These are phyloP conservation scores for Endomychus coccineus DNA, from an alignment of 2,888 invertebrate species.

Conservation along the genomic window DNA sequence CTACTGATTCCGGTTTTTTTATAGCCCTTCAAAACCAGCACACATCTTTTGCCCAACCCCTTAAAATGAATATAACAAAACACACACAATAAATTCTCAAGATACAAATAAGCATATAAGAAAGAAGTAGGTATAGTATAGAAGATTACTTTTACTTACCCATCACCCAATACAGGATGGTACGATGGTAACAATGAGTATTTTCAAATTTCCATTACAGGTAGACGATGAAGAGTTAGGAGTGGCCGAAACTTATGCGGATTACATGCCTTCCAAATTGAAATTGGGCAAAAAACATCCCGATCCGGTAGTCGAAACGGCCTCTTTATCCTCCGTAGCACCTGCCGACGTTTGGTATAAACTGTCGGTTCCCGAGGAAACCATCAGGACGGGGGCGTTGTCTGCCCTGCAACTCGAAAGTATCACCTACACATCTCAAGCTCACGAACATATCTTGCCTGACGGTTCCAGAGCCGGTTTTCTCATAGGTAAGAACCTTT, in stretches of 20 bases:
- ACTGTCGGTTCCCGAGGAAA: conserved; percentile 73
- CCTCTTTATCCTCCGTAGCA: conserved; percentile 91
- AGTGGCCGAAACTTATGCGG: conserved; percentile 96
- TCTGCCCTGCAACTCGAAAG: conserved; percentile 97
- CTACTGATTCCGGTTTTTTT: too few species aligned
- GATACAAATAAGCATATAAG: too few species aligned
- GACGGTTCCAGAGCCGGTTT: conserved; percentile 91
- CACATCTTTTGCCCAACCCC: too few species aligned
- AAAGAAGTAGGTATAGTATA: too few species aligned
- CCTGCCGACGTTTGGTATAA: conserved; percentile 90
- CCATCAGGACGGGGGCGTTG: conserved; percentile 75
- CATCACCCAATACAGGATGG: too few species aligned
- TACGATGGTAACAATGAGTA: too few species aligned
- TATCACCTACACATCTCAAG: conserved; percentile 94
- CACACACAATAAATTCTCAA: too few species aligned
- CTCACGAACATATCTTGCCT: conserved; percentile 85
- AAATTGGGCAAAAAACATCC: conserved; percentile 94
- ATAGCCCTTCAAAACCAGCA: too few species aligned
- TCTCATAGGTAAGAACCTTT: conserved; percentile 74
- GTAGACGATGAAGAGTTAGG: conserved; percentile 95
- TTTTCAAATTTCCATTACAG: conserved; percentile 23
- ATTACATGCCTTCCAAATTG: conserved; percentile 95
- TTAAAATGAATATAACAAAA: too few species aligned
- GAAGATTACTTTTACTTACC: too few species aligned
- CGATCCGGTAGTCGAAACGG: conserved; percentile 98